These are phyloP conservation scores for Cairina moschata DNA, from an alignment of 2,113 vertebrate species.

Conservation along the genomic window DNA sequence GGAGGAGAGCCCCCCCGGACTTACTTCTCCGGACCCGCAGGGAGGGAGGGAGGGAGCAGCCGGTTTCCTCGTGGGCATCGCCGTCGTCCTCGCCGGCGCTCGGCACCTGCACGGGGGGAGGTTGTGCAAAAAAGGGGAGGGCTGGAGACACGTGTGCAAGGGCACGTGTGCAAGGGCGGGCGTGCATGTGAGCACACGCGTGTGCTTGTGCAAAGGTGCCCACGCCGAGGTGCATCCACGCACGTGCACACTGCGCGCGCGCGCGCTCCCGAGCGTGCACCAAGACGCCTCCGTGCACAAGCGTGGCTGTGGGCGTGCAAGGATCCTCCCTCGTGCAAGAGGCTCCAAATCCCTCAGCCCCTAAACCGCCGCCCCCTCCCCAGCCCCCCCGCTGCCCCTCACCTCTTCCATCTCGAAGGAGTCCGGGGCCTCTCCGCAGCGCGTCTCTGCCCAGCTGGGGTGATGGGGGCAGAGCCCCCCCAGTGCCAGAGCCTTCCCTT, in stretches of 20 bases:
- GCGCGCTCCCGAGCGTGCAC: no score
- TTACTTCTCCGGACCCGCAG: not conserved
- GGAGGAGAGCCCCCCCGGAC: not conserved
- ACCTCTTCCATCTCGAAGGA: conserved; percentile 84
- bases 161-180: not conserved
- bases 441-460: not conserved
- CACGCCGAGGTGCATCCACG: no score
- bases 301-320: accelerated
- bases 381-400: not conserved
- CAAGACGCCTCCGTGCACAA: not conserved
- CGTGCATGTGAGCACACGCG: accelerated
- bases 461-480: not conserved
- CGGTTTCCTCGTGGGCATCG: not conserved
- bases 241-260: no score
- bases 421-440: conserved; percentile 49
- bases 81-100: not conserved
- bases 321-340: not conserved
- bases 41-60: not conserved
- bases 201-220: no score
- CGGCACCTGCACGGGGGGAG: not conserved
- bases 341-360: not conserved
- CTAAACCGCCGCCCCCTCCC: not conserved
- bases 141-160: not conserved
- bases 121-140: not conserved
- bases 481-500: not conserved